A percentile compares a stretch with the other conserved stretches of the same genome.
These are phyloP conservation scores for Drosophila triauraria DNA, from an alignment of 1,140 invertebrate genomes.

Conservation along the genomic window DNA sequence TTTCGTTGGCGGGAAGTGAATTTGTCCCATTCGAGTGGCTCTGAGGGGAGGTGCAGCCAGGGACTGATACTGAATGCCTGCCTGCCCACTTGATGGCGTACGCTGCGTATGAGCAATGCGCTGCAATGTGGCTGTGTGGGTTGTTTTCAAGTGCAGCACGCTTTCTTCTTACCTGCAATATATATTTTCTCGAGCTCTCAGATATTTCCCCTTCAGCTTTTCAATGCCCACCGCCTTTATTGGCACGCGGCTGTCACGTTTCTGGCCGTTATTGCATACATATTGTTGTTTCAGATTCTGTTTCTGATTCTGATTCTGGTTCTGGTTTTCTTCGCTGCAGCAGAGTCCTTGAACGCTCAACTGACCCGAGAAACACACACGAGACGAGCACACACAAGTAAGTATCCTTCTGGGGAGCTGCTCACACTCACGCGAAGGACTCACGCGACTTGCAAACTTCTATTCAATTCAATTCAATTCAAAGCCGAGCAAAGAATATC, in stretches of 20 bases:
- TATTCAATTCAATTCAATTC: slow-evolving; percentile 25
- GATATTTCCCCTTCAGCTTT: slow-evolving; percentile 28
- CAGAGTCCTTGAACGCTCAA: slow-evolving; percentile 81
- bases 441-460: slow-evolving; percentile 34
- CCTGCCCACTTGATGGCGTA: slow-evolving; percentile 72
- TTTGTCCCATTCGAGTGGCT: slow-evolving; percentile 52
- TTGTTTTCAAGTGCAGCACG: slow-evolving; percentile 74
- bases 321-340: slow-evolving; percentile 43
- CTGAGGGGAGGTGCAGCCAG: slow-evolving; percentile 15
- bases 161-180: slow-evolving; percentile 46
- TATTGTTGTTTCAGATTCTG: slow-evolving; percentile 46
- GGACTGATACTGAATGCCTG: slow-evolving; percentile 29
- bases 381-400: slow-evolving; percentile 16
- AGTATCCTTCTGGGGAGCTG: slow-evolving; percentile 12
- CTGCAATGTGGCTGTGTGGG: slow-evolving; percentile 42
- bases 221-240: slow-evolving; percentile 24
- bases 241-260: slow-evolving; percentile 45
- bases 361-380: slow-evolving; percentile 69
- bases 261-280: slow-evolving; percentile 55
- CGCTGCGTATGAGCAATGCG: slow-evolving; percentile 76
- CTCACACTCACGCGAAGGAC: slow-evolving; percentile 20
- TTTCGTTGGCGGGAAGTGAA: slow-evolving; percentile 75
- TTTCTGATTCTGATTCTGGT: slow-evolving; percentile 23
- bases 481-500: slow-evolving; percentile 11
- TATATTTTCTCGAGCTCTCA: slow-evolving; percentile 32